Evolutionary conservation across 2,888 invertebrate genomes (phyloP), one percentile per base, ranked within the genome.

Genomic region (Mythimna albipuncta): DNA sequence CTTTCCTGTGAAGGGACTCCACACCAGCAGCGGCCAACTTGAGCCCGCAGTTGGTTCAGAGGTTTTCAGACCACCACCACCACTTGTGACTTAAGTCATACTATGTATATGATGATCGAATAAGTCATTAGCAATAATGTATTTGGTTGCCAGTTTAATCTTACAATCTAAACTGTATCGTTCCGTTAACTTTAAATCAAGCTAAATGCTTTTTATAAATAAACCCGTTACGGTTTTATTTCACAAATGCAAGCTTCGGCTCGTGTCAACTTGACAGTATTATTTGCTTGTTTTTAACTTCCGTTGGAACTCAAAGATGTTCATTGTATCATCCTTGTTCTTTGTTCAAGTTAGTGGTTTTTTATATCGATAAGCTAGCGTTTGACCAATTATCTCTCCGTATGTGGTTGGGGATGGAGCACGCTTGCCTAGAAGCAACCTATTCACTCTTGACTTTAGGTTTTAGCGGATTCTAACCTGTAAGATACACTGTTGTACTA

Each of bases 221-320:
- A 73, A 26, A 75, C 6, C 1, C 11, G 13, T n/a, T 61, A 38
- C 44, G 50, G 32, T 47, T 69, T 2, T 65, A 64, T 63, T 75
- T 77, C 64, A 59, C 38, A 62, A 44, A 72, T 61, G 72, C 58
- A 64, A 47, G 67, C 62, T 57, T 59, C 13, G 58, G 50, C 21
- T 66, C 66, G 44, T 69, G 77, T 52, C 47, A 75, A 50, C 52
- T 67, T 77, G 55, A 72, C 65, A 64, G 41, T 67, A 13, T 41
- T 72, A 11, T 79, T 76, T 76, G 41, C 50, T 74, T 32, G 9
- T 74, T 64, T 68, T 65, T 4, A 70, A 41, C 58, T 35, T 74
- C 70, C 68, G 44, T 69, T 74, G 58, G 54, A 52, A 41, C 57
- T 81, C 3, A 64, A 72, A 73, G 73, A 35, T 57, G 13, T 69